Evolutionary conservation across 64 coral and sea anemone species (phyloP), one percentile per base, ranked within the genome.

Genomic region (Trachythela sp.): DNA sequence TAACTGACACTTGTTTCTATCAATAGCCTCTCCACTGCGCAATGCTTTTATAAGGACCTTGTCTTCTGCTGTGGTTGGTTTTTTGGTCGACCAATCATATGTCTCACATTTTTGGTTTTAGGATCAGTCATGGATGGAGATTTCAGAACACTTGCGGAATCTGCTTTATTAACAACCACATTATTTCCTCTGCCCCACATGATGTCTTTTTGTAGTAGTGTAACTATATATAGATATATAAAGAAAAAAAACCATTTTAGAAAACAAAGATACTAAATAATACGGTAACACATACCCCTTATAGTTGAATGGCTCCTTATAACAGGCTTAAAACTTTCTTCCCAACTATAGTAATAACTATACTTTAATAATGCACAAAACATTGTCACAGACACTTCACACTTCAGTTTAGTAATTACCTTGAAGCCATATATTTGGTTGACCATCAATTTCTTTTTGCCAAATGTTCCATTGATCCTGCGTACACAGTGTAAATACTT

Each of bases 401-500:
- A n/a, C n/a, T n/a, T n/a, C n/a, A 85, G 27, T 49, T 13, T 48
- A 24, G 84, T 85, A 24, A 41, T 85, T 89, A 89, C 77, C 88
- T 90, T 90, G 88, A 27, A 90, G 77, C 76, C 13, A 90, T 72
- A 84, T 20, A 90, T 59, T 84, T 35, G 15, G 77, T 58, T 90
- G 88, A 1, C 40, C 88, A 38, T 58, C 49, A 84, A 90, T 40
- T 40, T 90, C 45, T 42, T 33, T 84, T 51, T 15, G 24, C 77
- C 88, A 90, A 36, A 90, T 40, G 36, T 77, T n/a, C 71, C 71
- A 77, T 17, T 77, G 71, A 32, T 77, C 71, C 36, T 77, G 71
- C 3, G 86, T 92, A 48, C 91, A 39, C 39, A 92, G 36, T 22
- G 91, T 43, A 77, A 92, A 92, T 37, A 92, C 40, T 85, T 92